Evolutionary conservation across 2,113 vertebrate genomes (phyloP), one percentile per base, ranked within the genome.

Genomic region (Xenopus tropicalis): DNA sequence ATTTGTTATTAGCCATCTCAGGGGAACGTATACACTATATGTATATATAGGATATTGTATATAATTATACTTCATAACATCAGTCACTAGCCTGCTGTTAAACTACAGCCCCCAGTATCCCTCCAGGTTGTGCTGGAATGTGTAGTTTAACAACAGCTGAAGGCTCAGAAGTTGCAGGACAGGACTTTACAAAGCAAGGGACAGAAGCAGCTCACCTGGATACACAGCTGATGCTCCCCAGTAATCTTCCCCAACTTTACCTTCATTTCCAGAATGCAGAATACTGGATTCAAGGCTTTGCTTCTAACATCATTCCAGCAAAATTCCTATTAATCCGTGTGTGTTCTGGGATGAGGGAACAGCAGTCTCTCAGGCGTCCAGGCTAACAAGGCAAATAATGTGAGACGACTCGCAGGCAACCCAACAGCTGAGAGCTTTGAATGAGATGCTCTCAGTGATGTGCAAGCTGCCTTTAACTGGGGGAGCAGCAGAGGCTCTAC

Each of bases 381-480:
- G 57, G 51, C 57, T 43, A 43, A 72, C 66, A 72, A 72, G 71
- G 71, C 71, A 57, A 56, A 63, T 44, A 23, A 61, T 64, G 46
- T 37, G 23, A 19, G 56, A n/a, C 20, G 71, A 66, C 71, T 72
- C 24, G 29, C 71, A 66, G 71, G 48, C 48, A 66, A 37, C 71
- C 62, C 51, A 66, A 25, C n/a, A 65, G 71, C 61, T 72, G 48
- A 56, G 42, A n/a, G 62, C 23, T 66, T 52, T 72, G 29, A 66
- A 51, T 37, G 12, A 20, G 20, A 54, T 21, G 48, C 48, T 52
- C 1, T 17, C 23, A 57, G 52, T 19, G 22, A 62, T 44, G 21
- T 24, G 24, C 24, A 56, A 43, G 42, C 24, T 70, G 59, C 56
- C 69, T 59, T 16, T 19, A 58, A 20, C 68, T 56, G 48, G n/a